phyloP scores from a whole-genome alignment of 2,888 invertebrate genomes.

The Drosophila paramelanica region DNA sequence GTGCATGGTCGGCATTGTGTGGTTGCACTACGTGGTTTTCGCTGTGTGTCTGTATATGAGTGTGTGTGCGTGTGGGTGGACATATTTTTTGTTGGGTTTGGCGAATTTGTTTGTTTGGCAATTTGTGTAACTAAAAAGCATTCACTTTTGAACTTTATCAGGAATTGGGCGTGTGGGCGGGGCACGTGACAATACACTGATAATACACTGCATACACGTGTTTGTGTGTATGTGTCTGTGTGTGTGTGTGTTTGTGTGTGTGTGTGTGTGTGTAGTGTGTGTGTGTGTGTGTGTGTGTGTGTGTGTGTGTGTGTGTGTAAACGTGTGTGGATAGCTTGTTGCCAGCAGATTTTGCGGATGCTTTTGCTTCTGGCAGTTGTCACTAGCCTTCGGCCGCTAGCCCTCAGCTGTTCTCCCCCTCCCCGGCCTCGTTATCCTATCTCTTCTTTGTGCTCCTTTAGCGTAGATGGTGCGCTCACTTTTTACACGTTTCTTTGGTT shows the following conservation, averaged over 20 bases:
- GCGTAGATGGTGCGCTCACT: slow-evolving; percentile 5
- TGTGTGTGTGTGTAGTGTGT: slow-evolving; percentile 16
- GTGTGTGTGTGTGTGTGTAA: slow-evolving; percentile 17
- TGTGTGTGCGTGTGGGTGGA: slow-evolving; percentile 13
- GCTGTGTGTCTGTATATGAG: slow-evolving; percentile 10
- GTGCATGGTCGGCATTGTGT: slow-evolving; percentile 22
- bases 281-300: slow-evolving; percentile 22
- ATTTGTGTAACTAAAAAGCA: slow-evolving; percentile 79
- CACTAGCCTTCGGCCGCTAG: slow-evolving; percentile 13
- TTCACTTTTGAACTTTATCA: slow-evolving; percentile 77
- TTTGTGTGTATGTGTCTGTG: slow-evolving; percentile 14
- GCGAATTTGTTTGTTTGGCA: slow-evolving; percentile 75
- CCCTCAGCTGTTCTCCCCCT: background rate
- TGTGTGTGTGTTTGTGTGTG: slow-evolving; percentile 4
- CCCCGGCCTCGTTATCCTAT: background rate
- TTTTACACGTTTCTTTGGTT: slow-evolving; percentile 49
- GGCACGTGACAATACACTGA: slow-evolving; percentile 51
- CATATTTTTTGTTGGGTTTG: slow-evolving; percentile 36
- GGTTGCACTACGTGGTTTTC: slow-evolving; percentile 37
- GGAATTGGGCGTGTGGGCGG: slow-evolving; percentile 41
- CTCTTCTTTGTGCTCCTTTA: background rate
- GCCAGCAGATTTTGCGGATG: slow-evolving; percentile 57
- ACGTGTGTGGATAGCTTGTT: slow-evolving; percentile 48
- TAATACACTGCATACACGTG: slow-evolving; percentile 43
- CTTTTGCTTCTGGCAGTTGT: slow-evolving; percentile 50